Conservation (phyloP, 2,888 invertebrate genomes). For the Eulithis prunata region DNA sequence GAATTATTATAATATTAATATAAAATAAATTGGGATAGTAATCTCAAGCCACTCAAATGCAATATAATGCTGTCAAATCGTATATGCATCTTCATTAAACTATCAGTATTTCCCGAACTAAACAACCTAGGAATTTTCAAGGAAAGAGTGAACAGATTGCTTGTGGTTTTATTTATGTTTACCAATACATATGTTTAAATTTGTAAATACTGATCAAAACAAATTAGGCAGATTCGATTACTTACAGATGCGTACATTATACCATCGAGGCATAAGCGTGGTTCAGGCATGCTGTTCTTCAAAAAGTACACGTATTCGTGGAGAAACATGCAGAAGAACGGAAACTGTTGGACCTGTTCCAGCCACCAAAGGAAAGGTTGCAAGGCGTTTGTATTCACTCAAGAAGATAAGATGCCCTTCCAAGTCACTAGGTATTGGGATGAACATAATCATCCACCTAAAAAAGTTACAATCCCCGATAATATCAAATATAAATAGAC, state of each 20-base stretch:
- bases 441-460: conserved; percentile 60
- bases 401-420: conserved; percentile 50
- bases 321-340: conserved; percentile 58
- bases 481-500: conserved; percentile 7
- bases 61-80: no score
- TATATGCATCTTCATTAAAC: no score
- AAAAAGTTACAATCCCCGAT: conserved; percentile 45
- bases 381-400: conserved; percentile 61
- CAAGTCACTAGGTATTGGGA: conserved; percentile 50
- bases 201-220: no score
- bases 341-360: conserved; percentile 71
- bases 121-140: no score
- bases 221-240: background rate
- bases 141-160: no score
- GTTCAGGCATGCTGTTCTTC: conserved; percentile 59
- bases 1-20: no score
- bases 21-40: no score
- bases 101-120: no score
- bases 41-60: no score
- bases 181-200: no score
- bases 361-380: conserved; percentile 72
- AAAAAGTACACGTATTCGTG: conserved; percentile 65
- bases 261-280: conserved; percentile 57
- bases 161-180: no score
- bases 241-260: conserved; percentile 63